Evolutionary conservation across 2,797 vertebrate genomes (phyloP).

Genomic region (Pangasius macronema): DNA sequence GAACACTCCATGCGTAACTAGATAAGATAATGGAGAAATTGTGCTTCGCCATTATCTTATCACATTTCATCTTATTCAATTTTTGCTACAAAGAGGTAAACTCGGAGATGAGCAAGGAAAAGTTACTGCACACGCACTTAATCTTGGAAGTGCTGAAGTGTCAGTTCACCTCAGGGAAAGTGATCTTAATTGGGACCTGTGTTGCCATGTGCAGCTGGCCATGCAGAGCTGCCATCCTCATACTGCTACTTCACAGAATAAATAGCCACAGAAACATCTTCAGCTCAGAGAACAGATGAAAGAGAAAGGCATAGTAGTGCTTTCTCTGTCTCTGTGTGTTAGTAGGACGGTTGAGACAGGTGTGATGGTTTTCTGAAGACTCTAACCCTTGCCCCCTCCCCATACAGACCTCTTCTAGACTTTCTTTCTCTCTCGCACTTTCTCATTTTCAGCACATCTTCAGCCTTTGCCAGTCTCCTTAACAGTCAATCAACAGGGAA

Average conservation of each 20-base stretch:
- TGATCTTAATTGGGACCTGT: conserved; percentile 56
- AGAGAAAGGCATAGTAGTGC: neutral
- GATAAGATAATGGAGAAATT: conserved; percentile 71
- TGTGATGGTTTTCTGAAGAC: neutral
- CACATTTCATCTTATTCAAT: conserved; percentile 65
- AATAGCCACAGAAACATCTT: conserved; percentile 22
- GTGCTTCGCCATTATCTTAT: conserved; percentile 74
- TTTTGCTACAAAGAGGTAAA: conserved; percentile 66
- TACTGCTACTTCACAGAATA: conserved; percentile 2
- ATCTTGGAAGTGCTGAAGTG: conserved; percentile 65
- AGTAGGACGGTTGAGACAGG: neutral
- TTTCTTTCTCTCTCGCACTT: neutral
- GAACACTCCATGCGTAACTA: conserved; percentile 51
- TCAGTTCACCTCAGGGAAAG: conserved; percentile 59
- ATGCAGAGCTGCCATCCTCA: conserved; percentile 21
- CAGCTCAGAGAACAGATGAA: neutral
- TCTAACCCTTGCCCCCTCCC: neutral
- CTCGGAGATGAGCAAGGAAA: conserved; percentile 62
- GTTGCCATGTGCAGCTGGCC: conserved; percentile 48
- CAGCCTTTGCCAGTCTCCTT: neutral
- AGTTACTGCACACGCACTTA: conserved; percentile 67
- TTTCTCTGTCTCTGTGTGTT: neutral
- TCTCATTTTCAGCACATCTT: neutral
- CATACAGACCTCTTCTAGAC: neutral
- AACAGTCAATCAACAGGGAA: neutral